Conservation (phyloP, 2,888 invertebrate species). For the Pilophorus perplexus region DNA sequence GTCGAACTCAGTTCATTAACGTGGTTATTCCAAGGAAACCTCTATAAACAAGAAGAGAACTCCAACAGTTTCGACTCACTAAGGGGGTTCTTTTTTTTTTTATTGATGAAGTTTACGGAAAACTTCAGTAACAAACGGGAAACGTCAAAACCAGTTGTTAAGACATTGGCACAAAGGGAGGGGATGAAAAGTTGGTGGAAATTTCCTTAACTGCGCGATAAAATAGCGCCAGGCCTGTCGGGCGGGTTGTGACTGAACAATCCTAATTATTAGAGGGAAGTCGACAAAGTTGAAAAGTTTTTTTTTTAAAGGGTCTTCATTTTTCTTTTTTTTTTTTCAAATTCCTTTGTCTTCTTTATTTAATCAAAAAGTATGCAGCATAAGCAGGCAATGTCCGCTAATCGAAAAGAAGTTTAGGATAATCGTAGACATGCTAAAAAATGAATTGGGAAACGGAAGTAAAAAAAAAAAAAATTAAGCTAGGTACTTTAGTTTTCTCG, state of each 20-base stretch:
- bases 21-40: too few species aligned
- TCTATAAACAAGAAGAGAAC: too few species aligned
- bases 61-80: too few species aligned
- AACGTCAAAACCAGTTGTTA: slow-evolving; percentile 19
- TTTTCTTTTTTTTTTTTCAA: neutral
- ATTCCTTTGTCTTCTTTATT: neutral
- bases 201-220: slow-evolving; percentile 15
- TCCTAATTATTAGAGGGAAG: slow-evolving; percentile 12
- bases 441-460: too few species aligned
- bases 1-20: too few species aligned
- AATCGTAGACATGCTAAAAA: too few species aligned
- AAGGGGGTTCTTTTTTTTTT: too few species aligned
- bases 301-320: slow-evolving; percentile 4
- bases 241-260: slow-evolving; percentile 15
- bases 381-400: neutral
- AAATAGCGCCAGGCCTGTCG: neutral
- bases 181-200: slow-evolving; percentile 12
- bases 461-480: too few species aligned
- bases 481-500: too few species aligned
- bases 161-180: neutral
- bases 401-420: too few species aligned
- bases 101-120: slow-evolving; percentile 8
- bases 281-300: neutral
- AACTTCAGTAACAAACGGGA: slow-evolving; percentile 7
- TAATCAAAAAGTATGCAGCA: slow-evolving; percentile 8